Conservation (phyloP, 2,797 vertebrate species). For the Anisognathus igniventris region DNA sequence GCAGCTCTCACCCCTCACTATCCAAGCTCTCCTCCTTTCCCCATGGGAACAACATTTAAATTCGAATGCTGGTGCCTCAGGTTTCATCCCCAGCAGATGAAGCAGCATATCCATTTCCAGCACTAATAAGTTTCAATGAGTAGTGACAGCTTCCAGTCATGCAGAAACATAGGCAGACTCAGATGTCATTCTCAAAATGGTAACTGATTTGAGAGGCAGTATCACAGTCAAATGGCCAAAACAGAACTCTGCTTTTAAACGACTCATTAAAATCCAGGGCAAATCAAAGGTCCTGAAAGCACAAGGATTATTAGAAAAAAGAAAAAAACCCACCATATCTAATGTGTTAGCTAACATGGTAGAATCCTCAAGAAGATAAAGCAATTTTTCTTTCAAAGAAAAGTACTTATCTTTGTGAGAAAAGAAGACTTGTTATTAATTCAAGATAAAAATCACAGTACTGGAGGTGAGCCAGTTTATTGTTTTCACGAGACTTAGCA, state of each 20-base stretch:
- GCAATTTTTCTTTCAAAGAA: neutral
- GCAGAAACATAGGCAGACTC: slow-evolving; percentile 53
- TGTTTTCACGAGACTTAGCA: slow-evolving; percentile 7
- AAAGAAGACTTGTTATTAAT: slow-evolving; percentile 15
- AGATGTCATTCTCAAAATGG: slow-evolving; percentile 36
- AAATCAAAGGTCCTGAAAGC: neutral
- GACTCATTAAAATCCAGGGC: neutral
- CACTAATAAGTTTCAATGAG: slow-evolving; percentile 29
- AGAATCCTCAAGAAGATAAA: neutral
- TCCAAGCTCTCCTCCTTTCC: neutral
- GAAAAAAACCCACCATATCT: accelerated
- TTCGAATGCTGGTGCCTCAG: neutral
- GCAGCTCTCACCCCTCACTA: neutral
- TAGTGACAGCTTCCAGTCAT: slow-evolving; percentile 49
- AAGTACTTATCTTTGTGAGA: neutral
- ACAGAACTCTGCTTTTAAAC: neutral
- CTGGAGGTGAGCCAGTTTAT: neutral
- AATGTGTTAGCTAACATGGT: neutral
- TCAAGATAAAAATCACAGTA: neutral
- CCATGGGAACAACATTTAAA: neutral
- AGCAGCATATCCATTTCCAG: slow-evolving; percentile 42
- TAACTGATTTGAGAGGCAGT: neutral
- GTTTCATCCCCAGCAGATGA: slow-evolving; percentile 14
- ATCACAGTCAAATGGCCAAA: neutral
- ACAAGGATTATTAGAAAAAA: neutral